These are phyloP conservation scores for Drosophila orena DNA, from an alignment of 1,140 invertebrate genomes.

Conservation along the genomic window DNA sequence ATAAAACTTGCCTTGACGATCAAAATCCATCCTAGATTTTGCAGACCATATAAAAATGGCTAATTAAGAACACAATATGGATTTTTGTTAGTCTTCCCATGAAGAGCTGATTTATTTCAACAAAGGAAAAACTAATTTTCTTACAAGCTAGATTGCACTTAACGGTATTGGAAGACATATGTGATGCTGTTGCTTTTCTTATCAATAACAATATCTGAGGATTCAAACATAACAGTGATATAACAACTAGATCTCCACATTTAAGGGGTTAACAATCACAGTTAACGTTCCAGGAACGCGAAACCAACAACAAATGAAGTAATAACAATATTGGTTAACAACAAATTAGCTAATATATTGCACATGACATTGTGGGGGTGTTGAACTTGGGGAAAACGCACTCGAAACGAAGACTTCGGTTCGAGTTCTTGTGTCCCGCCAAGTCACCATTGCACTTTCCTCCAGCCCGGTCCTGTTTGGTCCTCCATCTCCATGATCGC, in stretches of 20 bases:
- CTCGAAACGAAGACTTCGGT: conserved; percentile 8
- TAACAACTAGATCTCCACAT: conserved; percentile 28
- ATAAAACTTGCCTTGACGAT: neutral
- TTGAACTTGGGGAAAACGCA: conserved; percentile 35
- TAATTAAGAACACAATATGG: neutral
- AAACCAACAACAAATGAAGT: conserved; percentile 18
- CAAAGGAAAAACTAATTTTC: conserved; percentile 38
- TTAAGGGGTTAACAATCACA: conserved; percentile 27
- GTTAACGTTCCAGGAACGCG: conserved; percentile 41
- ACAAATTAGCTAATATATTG: conserved; percentile 42
- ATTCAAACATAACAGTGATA: conserved; percentile 24
- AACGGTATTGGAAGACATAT: conserved; percentile 56
- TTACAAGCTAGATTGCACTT: conserved; percentile 42
- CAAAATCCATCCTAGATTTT: neutral
- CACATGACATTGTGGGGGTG: conserved; percentile 41
- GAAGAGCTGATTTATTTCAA: conserved; percentile 48
- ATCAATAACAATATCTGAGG: conserved; percentile 12
- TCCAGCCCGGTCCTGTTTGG: conserved; percentile 57
- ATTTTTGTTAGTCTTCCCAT: conserved; percentile 40
- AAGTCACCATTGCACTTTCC: conserved; percentile 64
- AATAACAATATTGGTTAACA: conserved; percentile 2
- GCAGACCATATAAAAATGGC: neutral
- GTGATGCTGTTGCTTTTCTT: conserved; percentile 48
- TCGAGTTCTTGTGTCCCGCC: conserved; percentile 9
- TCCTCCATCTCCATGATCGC: conserved; percentile 10